Conservation (phyloP, 2,797 vertebrate genomes). For the Harpagifer antarcticus region DNA sequence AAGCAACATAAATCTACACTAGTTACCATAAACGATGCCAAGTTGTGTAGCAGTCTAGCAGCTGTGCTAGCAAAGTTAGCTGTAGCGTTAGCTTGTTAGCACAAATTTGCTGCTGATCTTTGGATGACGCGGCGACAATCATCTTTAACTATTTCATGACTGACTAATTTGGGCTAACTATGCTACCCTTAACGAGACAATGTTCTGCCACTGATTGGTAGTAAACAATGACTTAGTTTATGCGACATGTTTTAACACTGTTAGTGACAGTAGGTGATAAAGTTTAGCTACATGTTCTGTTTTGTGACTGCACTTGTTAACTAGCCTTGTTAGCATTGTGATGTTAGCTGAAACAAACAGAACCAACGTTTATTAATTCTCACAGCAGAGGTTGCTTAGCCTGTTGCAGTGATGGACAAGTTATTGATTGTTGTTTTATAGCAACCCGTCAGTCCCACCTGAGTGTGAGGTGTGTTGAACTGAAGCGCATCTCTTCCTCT, state of each 20-base stretch:
- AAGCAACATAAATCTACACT: background rate
- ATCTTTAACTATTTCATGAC: slow-evolving; percentile 60
- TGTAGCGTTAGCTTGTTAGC: slow-evolving; percentile 66
- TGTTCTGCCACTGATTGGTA: background rate
- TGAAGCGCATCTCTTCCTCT: slow-evolving; percentile 36
- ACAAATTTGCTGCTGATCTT: slow-evolving; percentile 45
- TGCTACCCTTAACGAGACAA: background rate
- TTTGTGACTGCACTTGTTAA: slow-evolving; percentile 37
- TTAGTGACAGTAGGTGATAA: slow-evolving; percentile 21
- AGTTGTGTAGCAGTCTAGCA: background rate
- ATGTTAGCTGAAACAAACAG: slow-evolving; percentile 14
- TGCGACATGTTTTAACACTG: background rate
- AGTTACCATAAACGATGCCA: background rate
- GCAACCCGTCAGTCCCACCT: background rate
- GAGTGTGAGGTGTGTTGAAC: slow-evolving; percentile 14
- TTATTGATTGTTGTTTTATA: background rate
- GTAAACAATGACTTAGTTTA: background rate
- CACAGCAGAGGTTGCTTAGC: background rate
- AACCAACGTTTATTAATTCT: background rate
- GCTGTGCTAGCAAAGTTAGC: slow-evolving; percentile 60
- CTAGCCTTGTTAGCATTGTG: slow-evolving; percentile 45
- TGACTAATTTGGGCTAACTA: slow-evolving; percentile 1
- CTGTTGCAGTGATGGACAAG: background rate
- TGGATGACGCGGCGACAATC: slow-evolving; percentile 56
- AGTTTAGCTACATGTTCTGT: slow-evolving; percentile 44